Conservation (phyloP, 2,888 invertebrate species). For the Dendrolimus pini region DNA sequence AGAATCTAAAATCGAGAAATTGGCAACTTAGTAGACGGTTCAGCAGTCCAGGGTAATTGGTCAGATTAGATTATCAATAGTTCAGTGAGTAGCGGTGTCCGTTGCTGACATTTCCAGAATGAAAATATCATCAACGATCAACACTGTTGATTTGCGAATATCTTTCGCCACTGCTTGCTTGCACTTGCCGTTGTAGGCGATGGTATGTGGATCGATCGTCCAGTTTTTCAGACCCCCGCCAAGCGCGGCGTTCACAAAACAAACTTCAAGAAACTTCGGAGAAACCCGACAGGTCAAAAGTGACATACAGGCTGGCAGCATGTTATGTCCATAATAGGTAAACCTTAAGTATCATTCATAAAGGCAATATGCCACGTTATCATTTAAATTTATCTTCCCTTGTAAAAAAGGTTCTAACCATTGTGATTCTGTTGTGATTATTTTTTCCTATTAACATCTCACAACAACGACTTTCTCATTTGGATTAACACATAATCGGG, state of each 20-base stretch:
- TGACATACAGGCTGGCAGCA: constrained; percentile 68
- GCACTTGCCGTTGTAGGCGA: constrained; percentile 72
- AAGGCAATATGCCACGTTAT: constrained; percentile 50
- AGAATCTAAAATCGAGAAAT: constrained; percentile 37
- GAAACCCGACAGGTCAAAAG: constrained; percentile 65
- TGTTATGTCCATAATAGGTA: constrained; percentile 70
- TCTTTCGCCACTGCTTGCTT: constrained; percentile 57
- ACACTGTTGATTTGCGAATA: constrained; percentile 56
- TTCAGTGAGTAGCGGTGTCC: constrained; percentile 62
- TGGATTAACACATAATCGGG: background rate
- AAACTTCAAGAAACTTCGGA: constrained; percentile 57
- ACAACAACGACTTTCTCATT: constrained; percentile 14
- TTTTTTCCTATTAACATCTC: constrained; percentile 46
- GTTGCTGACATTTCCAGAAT: constrained; percentile 70
- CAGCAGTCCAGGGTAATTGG: constrained; percentile 51
- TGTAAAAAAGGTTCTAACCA: constrained; percentile 19
- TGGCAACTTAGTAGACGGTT: constrained; percentile 31
- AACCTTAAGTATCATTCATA: constrained; percentile 76
- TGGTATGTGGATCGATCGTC: constrained; percentile 77
- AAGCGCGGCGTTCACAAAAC: constrained; percentile 67
- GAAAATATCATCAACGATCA: constrained; percentile 67
- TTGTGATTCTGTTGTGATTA: constrained; percentile 47
- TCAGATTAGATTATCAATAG: constrained; percentile 37
- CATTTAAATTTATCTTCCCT: constrained; percentile 46
- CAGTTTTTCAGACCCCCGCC: constrained; percentile 76